Base-by-base conservation (phyloP, 1,140 invertebrate genomes). In the Amphibalanus amphitrite region DNA sequence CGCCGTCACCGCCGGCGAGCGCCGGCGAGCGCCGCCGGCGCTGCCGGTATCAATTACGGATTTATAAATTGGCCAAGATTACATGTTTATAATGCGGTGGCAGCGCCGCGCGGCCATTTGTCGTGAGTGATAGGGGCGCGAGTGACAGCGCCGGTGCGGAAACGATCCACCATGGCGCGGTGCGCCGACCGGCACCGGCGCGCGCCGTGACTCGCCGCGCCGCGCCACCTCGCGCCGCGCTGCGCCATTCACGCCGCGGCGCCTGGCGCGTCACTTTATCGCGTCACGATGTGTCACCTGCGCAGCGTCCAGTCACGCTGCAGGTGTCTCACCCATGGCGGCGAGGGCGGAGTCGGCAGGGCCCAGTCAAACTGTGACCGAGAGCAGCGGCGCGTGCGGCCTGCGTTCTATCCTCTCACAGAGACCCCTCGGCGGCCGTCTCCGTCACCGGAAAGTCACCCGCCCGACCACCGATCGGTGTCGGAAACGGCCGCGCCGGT, bases 41-140 rank as follows among this genome's bases (percentile, higher is more conserved):
- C 47, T 13, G 13, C 47, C 47, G 10, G 20, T 59, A 59, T 59
- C 47, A 59, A 59, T 59, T 59, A 59, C 47, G 47, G 4, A 13
- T 59, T 59, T 59, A 59, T 59, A 59, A 59, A 59, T 59, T 59
- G 47, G 47, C 47, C 47, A 59, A 59, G 47, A 59, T 59, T 59
- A 59, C 47, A 59, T 59, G 47, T 59, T 59, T 59, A 59, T 59
- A 59, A 59, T 59, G 47, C 47, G 47, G 20, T 1, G 13, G 13
- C 10, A 59, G 47, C 47, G 47, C 10, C 20, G 47, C 10, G 47
- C 23, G 47, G 47, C 47, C 47, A 59, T 59, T 59, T 59, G 47
- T 59, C 47, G 47, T 59, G 47, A 20, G 10, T 59, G 47, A 59
- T 59, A 23, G 47, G 13, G 13, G 47, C 47, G 10, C 47, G 13